Evolutionary conservation across 2,113 vertebrate genomes (phyloP), one percentile per base, ranked within the genome.

Genomic region (Percopsis transmontana): DNA sequence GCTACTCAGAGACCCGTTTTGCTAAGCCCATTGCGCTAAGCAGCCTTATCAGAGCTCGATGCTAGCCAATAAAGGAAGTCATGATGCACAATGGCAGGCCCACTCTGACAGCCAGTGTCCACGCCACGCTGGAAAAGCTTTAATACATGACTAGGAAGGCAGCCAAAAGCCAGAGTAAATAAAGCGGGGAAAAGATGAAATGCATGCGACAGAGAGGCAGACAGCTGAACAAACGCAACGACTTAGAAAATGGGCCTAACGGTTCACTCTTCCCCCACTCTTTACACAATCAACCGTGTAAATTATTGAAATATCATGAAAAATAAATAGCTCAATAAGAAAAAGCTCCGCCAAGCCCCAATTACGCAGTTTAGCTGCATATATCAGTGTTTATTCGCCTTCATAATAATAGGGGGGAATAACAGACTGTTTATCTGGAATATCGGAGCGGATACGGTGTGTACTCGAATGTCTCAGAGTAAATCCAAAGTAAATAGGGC

Each of bases 151-250:
- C 82, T 76, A 77, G 87, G 86, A 88, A 86, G 68, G 75, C 65
- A 59, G 88, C 89, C 88, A 90, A 86, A 84, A 77, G 81, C 63
- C 74, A 75, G 75, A 82, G 84, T 87, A 88, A 91, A 90, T 86
- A 90, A 84, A 81, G 71, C 48, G 77, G 66, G 55, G 69, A 60
- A 64, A 69, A 88, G 86, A 90, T 87, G 84, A 90, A 87, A 89
- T 86, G 70, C 78, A 67, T 54, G 82, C 81, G 55, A 81, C 84
- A 63, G 76, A 60, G 81, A 77, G 76, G 74, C 72, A 87, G 83
- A 87, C 90, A 89, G 89, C 85, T 86, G 86, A 90, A 84, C 88
- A 88, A 92, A 92, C 72, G 84, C 85, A 86, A 60, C 68, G 86
- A 85, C 81, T 87, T 83, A 80, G 85, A 91, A 87, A 86, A 87